Evolutionary conservation across 2,888 invertebrate species (phyloP).

Genomic region (Aspidapion aeneum): DNA sequence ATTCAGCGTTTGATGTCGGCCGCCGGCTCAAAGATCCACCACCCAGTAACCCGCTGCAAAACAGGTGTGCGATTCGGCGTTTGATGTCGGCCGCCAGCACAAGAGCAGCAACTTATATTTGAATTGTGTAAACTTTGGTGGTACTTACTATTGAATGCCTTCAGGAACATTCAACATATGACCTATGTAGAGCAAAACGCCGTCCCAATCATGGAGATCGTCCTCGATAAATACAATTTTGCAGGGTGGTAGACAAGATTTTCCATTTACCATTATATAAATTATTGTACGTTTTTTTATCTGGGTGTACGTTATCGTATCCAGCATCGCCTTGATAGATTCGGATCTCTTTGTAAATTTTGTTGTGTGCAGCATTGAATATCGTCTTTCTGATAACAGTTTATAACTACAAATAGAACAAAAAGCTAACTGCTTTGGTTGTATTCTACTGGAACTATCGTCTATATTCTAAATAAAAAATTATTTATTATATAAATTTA

Average conservation of each 20-base stretch:
- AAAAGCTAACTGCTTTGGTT: too few relatives aligned
- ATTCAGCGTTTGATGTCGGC: too few relatives aligned
- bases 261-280: constrained; percentile 21
- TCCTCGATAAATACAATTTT: constrained; percentile 17
- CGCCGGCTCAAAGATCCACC: too few relatives aligned
- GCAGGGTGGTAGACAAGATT: constrained; percentile 7
- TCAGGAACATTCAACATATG: constrained; percentile 18
- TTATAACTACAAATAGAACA: neutral
- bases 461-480: too few relatives aligned
- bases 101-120: too few relatives aligned
- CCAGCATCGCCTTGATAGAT: neutral
- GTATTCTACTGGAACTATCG: too few relatives aligned
- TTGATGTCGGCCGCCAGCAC: too few relatives aligned
- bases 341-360: neutral
- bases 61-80: too few relatives aligned
- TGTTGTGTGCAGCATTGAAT: neutral
- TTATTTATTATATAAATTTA: too few relatives aligned
- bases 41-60: too few relatives aligned
- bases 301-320: constrained; percentile 15
- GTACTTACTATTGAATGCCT: constrained; percentile 18
- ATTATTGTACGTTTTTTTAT: constrained; percentile 17
- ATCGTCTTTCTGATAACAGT: neutral
- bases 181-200: constrained; percentile 16
- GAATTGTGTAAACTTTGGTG: too few relatives aligned
- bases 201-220: constrained; percentile 10